A percentile compares a stretch with the other conserved stretches of the same genome.
Conservation (phyloP, 2,888 invertebrate species). For the Rhagonycha fulva region DNA sequence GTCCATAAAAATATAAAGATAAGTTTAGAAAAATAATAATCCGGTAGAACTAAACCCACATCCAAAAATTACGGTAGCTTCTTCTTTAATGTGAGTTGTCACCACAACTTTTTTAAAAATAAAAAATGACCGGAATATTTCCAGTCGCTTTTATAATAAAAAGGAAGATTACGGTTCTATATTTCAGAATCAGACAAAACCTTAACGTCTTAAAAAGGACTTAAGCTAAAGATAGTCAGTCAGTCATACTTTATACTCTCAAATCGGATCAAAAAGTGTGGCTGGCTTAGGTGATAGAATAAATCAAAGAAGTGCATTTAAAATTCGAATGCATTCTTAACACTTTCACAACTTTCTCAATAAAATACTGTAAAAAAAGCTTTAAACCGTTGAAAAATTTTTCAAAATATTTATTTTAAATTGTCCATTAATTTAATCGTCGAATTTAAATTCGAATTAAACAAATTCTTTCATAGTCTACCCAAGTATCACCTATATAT, state of each 20-base stretch:
- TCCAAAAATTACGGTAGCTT: not conserved
- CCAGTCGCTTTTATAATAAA: conserved; percentile 3
- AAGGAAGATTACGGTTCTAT: conserved; percentile 14
- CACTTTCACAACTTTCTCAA: not conserved
- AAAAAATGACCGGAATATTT: not conserved
- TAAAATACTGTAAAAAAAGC: not conserved
- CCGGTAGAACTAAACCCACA: not conserved
- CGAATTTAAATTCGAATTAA: not conserved
- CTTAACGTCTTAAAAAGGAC: conserved; percentile 4
- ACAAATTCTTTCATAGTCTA: not conserved
- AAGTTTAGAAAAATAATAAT: not conserved
- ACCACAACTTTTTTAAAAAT: not conserved
- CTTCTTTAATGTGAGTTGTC: not conserved
- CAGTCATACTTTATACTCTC: not conserved
- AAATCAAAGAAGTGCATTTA: conserved; percentile 2
- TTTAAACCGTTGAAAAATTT: not conserved
- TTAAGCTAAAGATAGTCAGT: not conserved
- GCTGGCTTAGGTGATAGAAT: conserved; percentile 5
- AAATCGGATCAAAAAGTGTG: conserved; percentile 11
- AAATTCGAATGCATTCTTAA: conserved; percentile 9
- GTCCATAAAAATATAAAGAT: not conserved
- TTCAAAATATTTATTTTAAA: not conserved
- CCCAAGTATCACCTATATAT: not conserved
- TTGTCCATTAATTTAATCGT: not conserved
- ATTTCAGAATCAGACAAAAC: conserved; percentile 23